Percentiles rank a stretch among this genome's conserved stretches.
Evolutionary conservation across 1,140 invertebrate genomes (phyloP).

Genomic region (Drosophila virilis): DNA sequence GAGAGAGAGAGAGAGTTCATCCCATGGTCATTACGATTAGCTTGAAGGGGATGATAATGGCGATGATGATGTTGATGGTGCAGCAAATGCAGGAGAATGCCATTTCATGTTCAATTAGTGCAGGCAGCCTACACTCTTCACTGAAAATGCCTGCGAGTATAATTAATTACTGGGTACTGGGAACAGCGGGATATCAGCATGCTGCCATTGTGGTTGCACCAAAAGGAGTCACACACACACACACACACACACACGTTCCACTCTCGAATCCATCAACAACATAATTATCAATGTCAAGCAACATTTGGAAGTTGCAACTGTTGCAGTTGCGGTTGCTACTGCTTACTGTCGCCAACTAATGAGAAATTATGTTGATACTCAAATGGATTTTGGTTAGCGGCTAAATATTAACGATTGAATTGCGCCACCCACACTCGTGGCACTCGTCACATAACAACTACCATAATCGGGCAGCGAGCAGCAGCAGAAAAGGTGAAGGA

Average conservation of each 20-base stretch:
- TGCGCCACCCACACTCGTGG: conserved; percentile 6
- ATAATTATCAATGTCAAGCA: conserved; percentile 47
- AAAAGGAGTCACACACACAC: background rate
- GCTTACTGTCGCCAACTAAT: conserved; percentile 35
- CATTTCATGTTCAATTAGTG: conserved; percentile 81
- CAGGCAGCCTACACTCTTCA: conserved; percentile 55
- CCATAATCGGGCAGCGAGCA: conserved; percentile 3
- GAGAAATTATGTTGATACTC: conserved; percentile 48
- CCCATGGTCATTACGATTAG: conserved; percentile 20
- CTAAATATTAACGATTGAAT: conserved; percentile 54
- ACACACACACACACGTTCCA: background rate
- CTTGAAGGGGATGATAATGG: conserved; percentile 28
- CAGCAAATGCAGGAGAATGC: conserved; percentile 14
- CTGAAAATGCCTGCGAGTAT: conserved; percentile 79
- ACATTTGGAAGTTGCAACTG: conserved; percentile 19
- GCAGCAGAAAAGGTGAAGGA: background rate
- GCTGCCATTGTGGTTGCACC: conserved; percentile 13
- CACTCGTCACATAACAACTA: conserved; percentile 4
- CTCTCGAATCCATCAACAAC: conserved; percentile 22
- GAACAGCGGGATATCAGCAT: background rate
- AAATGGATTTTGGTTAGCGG: conserved; percentile 60
- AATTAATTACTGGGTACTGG: conserved; percentile 70
- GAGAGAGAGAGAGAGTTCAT: background rate
- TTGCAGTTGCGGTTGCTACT: conserved; percentile 8
- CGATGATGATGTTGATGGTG: conserved; percentile 14